Percentiles rank a stretch among this genome's conserved stretches.
Evolutionary conservation across 2,113 vertebrate species (phyloP).

Genomic region (Ivindomyrus marchei): DNA sequence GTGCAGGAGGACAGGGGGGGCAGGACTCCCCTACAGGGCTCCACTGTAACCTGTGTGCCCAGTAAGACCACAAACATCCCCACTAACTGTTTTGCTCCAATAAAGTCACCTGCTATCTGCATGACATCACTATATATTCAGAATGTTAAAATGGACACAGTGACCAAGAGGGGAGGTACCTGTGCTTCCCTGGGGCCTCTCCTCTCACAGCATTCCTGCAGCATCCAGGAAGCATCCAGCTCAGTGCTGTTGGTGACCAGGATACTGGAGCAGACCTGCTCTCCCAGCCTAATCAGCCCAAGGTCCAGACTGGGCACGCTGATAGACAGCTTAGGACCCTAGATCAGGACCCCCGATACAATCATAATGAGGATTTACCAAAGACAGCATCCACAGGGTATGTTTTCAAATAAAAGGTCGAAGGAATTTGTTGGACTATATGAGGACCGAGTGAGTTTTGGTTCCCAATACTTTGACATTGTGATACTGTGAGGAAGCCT

Average conservation of each 20-base stretch:
- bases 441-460: neutral
- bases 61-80: neutral
- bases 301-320: conserved; percentile 67
- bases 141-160: neutral
- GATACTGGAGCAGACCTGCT: conserved; percentile 47
- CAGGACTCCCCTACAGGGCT: conserved; percentile 67
- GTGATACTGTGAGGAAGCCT: neutral
- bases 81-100: neutral
- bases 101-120: neutral
- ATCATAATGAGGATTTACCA: neutral
- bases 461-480: neutral
- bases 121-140: neutral
- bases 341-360: neutral
- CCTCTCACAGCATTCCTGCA: conserved; percentile 50
- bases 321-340: conserved; percentile 76
- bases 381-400: neutral
- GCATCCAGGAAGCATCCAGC: conserved; percentile 69
- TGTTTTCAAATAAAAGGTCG: neutral
- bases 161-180: neutral
- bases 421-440: neutral
- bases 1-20: conserved; percentile 55
- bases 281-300: conserved; percentile 67
- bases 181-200: neutral
- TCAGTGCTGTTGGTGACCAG: conserved; percentile 69
- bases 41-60: conserved; percentile 52